A percentile compares a stretch with the other conserved stretches of the same genome.
Conservation (phyloP, 2,113 vertebrate genomes). For the Choloepus hoffmanni region DNA sequence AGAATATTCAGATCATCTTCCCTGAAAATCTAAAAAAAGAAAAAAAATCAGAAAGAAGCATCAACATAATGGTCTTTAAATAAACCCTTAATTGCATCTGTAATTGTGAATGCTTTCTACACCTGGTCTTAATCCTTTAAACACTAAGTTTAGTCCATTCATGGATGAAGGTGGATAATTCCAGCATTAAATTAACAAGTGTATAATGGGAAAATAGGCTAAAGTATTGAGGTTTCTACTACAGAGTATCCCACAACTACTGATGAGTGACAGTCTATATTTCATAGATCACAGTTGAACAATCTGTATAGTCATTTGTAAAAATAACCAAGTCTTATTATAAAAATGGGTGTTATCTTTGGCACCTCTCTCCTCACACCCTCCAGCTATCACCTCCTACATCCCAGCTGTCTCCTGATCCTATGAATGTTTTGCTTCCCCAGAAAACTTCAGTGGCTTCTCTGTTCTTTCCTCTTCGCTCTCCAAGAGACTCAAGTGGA, state of each 20-base stretch:
- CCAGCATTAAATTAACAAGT: constrained; percentile 48
- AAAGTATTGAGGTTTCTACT: constrained; percentile 55
- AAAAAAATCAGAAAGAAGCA: neutral
- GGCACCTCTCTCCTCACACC: constrained; percentile 50
- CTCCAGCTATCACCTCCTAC: constrained; percentile 71
- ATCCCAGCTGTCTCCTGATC: constrained; percentile 75
- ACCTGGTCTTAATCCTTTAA: constrained; percentile 62
- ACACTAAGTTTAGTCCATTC: constrained; percentile 59
- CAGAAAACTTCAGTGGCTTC: constrained; percentile 38
- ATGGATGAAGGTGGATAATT: constrained; percentile 58
- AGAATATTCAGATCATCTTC: constrained; percentile 42
- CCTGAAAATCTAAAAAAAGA: constrained; percentile 12
- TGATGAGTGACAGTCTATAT: constrained; percentile 53
- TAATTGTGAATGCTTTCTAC: constrained; percentile 49
- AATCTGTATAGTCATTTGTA: constrained; percentile 67
- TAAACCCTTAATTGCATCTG: constrained; percentile 41
- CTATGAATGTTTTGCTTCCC: constrained; percentile 41
- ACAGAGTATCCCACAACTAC: constrained; percentile 37
- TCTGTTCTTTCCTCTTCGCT: constrained; percentile 62
- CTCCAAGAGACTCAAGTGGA: constrained; percentile 67
- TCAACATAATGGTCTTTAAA: constrained; percentile 54
- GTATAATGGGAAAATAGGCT: constrained; percentile 41
- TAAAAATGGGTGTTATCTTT: constrained; percentile 68
- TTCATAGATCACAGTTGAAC: constrained; percentile 69
- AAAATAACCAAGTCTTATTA: constrained; percentile 74